phyloP scores from a whole-genome alignment of 2,113 vertebrate species.

The Grammomys dolichurus region DNA sequence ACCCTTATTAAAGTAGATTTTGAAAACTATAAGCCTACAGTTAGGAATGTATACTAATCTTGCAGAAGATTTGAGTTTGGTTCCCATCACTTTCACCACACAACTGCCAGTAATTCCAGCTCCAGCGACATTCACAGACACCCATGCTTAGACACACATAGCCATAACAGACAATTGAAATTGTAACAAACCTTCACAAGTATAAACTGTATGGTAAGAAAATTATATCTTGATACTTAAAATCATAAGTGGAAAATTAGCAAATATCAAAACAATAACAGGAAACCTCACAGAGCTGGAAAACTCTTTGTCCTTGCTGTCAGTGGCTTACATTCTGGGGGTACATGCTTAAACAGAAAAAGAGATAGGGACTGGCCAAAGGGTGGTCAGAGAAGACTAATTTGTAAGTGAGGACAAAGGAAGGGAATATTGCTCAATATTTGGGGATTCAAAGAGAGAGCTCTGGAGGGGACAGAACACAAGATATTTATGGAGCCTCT shows the following conservation, averaged over 20 bases:
- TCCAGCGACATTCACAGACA: neutral
- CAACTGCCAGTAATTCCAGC: neutral
- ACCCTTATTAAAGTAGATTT: too few relatives aligned
- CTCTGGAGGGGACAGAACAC: neutral
- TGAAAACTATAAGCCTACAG: neutral
- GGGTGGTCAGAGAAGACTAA: neutral
- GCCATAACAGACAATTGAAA: neutral
- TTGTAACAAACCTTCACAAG: neutral
- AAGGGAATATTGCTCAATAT: neutral
- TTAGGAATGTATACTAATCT: neutral
- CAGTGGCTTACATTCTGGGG: neutral
- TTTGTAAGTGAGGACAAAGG: neutral
- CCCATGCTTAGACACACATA: too few relatives aligned
- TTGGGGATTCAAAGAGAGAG: neutral
- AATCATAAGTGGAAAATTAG: neutral
- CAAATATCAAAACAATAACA: neutral
- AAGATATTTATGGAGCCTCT: neutral
- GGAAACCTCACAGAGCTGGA: neutral
- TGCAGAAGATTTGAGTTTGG: neutral
- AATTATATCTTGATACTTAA: slow-evolving; percentile 9
- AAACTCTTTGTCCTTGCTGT: neutral
- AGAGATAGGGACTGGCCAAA: neutral
- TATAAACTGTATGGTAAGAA: neutral
- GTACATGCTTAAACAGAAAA: neutral
- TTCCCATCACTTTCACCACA: neutral